These are phyloP conservation scores for Coregonus ussuriensis DNA, from an alignment of 2,797 vertebrate genomes.

Conservation along the genomic window DNA sequence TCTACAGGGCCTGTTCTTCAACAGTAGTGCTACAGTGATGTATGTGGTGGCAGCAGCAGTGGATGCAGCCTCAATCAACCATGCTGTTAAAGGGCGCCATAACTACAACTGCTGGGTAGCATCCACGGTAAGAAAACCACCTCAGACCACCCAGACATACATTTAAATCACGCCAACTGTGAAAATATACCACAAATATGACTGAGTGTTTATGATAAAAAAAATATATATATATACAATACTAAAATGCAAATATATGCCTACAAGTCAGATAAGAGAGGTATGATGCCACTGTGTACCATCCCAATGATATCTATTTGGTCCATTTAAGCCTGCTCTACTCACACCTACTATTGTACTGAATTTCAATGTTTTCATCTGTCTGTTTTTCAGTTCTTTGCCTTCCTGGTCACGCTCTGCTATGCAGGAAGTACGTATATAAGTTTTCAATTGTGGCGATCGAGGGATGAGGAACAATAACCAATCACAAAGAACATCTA, in stretches of 20 bases:
- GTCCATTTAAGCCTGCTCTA: not conserved
- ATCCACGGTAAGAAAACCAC: conserved; percentile 81
- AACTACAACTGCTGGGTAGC: conserved; percentile 92
- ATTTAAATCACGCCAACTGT: not conserved
- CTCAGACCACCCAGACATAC: not conserved
- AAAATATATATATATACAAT: not conserved
- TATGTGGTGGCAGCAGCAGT: conserved; percentile 86
- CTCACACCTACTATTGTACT: not conserved
- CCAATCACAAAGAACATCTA: not conserved
- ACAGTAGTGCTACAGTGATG: conserved; percentile 80
- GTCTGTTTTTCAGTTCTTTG: conserved; percentile 64
- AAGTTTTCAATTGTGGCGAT: conserved; percentile 84
- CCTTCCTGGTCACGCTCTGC: conserved; percentile 81
- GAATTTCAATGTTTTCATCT: not conserved
- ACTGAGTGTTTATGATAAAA: not conserved
- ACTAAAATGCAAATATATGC: not conserved
- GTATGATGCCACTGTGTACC: too few species aligned
- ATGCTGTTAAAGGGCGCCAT: conserved; percentile 76
- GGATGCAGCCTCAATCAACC: conserved; percentile 76
- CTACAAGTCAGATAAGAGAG: too few species aligned
- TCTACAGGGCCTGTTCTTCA: conserved; percentile 82
- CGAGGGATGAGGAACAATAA: conserved; percentile 59
- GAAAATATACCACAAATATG: not conserved
- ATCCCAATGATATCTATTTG: not conserved
- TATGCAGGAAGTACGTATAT: conserved; percentile 86